Base-by-base conservation (phyloP, 2,797 vertebrate species). In the Anas capensis region DNA sequence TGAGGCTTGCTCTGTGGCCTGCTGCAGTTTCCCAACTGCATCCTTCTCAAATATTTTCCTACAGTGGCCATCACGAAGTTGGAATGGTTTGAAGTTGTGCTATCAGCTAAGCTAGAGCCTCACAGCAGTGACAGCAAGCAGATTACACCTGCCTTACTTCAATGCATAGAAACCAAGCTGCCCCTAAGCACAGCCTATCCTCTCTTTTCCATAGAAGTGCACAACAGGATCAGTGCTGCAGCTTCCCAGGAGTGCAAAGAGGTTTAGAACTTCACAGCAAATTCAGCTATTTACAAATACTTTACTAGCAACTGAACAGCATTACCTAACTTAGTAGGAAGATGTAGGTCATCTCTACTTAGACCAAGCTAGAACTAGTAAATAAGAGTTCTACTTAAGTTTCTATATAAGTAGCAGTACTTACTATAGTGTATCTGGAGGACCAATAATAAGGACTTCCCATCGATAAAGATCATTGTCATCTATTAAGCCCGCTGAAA, bases 361-460 rank as follows among this genome's bases (percentile, higher is more conserved):
- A 57, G 24, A 86, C 24, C 68, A 80, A 79, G 76, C 60, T 42
- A 79, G 24, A 90, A 80, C 70, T 36, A 93, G 58, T 15, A 90
- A 94, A 82, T 10, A 21, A 3, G 0, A 92, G 42, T 81, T 86
- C 40, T 62, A 91, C 44, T 91, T 34, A 42, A 44, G 78, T 87
- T 95, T 94, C 88, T 82, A 34, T 61, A 60, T 3, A 94, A 93
- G 80, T n/a, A 81, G 88, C 84, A 78, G 96, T 98, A 99, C 99
- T 99, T 99, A 99, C 99, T 99, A 99, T 70, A 99, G 98, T 86
- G 99, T 99, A 95, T 99, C 99, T 97, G 99, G 99, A 96, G 99
- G 99, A 61, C 99, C 99, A 81, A 99, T 99, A 97, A 99, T 99
- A 91, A 99, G 99, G 95, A 99, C 99, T 99, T 99, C 99, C 99